Conservation (phyloP, 2,113 vertebrate genomes). For the Centropus unirufus region DNA sequence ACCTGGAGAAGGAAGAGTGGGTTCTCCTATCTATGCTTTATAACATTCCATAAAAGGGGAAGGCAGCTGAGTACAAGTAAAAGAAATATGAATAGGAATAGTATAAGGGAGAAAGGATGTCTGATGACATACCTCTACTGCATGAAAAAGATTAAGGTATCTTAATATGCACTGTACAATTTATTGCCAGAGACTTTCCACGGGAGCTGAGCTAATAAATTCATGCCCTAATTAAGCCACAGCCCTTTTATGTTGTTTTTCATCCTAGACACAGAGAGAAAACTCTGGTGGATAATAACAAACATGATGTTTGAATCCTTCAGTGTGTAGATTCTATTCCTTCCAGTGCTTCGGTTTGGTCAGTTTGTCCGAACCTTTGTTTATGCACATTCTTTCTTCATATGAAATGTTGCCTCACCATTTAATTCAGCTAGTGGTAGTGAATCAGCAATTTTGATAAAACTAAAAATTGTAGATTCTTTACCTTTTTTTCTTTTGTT, state of each 20-base stretch:
- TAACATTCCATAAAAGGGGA: background rate
- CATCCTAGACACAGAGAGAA: background rate
- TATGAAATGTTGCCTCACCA: background rate
- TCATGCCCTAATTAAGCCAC: background rate
- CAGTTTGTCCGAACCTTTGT: background rate
- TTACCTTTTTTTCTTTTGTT: background rate
- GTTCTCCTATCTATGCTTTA: background rate
- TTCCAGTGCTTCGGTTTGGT: background rate
- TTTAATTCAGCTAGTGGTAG: background rate
- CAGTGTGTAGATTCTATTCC: background rate
- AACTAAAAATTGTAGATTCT: background rate
- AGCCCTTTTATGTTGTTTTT: background rate
- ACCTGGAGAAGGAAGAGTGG: background rate
- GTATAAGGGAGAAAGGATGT: background rate
- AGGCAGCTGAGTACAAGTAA: background rate
- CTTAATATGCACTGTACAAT: background rate
- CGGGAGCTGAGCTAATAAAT: slow-evolving; percentile 23
- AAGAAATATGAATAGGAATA: background rate
- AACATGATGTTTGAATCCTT: background rate
- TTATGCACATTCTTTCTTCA: background rate
- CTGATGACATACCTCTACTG: background rate
- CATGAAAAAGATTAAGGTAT: background rate
- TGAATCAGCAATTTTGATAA: background rate
- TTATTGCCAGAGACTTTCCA: background rate
- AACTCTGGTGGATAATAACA: background rate